These are phyloP conservation scores for Lacanobia oleracea DNA, from an alignment of 2,888 invertebrate genomes.

Conservation along the genomic window DNA sequence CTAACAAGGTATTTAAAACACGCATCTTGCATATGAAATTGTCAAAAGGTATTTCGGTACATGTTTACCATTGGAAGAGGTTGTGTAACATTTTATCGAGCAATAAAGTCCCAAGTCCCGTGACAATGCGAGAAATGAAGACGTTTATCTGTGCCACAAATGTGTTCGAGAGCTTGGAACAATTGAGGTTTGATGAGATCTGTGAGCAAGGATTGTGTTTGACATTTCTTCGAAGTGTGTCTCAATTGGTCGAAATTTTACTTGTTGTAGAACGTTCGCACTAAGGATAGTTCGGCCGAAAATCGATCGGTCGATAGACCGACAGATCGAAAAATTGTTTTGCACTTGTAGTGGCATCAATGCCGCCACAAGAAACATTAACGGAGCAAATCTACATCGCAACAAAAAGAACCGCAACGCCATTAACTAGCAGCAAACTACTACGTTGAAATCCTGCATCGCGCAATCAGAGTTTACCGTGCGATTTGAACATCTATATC, in stretches of 20 bases:
- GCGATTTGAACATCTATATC: too few species aligned
- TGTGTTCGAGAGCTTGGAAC: slow-evolving; percentile 1
- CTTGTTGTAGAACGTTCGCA: background rate
- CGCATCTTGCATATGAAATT: background rate
- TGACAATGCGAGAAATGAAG: background rate
- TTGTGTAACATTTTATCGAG: slow-evolving; percentile 4
- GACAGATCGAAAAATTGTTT: too few species aligned
- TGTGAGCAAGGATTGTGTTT: background rate
- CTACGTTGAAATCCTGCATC: too few species aligned
- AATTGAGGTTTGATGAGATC: slow-evolving; percentile 25
- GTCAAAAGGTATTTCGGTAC: background rate
- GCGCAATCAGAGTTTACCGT: too few species aligned
- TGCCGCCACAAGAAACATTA: too few species aligned
- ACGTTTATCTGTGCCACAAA: slow-evolving; percentile 13
- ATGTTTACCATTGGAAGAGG: background rate
- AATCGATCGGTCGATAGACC: too few species aligned
- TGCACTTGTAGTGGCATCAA: too few species aligned
- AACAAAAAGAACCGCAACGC: too few species aligned
- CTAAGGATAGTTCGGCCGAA: too few species aligned
- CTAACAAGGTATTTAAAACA: too few species aligned
- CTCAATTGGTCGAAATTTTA: background rate
- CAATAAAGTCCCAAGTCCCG: slow-evolving; percentile 16
- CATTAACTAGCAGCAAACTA: too few species aligned
- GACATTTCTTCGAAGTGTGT: background rate
- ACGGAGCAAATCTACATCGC: too few species aligned